A percentile compares a stretch with the other conserved stretches of the same genome.
phyloP scores from a whole-genome alignment of 2,113 vertebrate genomes.

The Eudyptes chrysolophus region DNA sequence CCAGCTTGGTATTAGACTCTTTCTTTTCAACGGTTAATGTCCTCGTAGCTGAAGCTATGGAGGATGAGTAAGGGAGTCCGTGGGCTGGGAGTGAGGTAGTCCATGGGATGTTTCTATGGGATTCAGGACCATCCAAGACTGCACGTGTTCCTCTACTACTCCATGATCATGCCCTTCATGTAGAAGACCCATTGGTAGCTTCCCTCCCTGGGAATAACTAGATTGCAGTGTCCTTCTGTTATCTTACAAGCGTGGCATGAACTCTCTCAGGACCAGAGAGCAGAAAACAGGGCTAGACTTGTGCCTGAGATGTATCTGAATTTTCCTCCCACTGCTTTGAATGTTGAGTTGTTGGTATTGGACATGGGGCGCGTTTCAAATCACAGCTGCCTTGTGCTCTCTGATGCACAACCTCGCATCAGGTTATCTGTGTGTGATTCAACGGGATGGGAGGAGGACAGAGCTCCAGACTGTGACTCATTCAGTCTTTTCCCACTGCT shows the following conservation, averaged over 20 bases:
- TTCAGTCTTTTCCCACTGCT: background rate
- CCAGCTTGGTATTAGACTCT: background rate
- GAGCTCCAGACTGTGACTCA: constrained; percentile 23
- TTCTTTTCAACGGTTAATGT: background rate
- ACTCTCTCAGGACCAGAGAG: background rate
- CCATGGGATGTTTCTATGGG: background rate
- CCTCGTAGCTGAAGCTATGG: background rate
- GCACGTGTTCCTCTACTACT: accelerated
- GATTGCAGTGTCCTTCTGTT: background rate
- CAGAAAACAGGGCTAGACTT: background rate
- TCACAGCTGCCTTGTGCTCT: background rate
- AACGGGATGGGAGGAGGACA: background rate
- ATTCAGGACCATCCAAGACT: background rate
- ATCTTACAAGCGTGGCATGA: background rate
- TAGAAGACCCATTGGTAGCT: background rate
- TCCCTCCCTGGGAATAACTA: background rate
- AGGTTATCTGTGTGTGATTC: background rate
- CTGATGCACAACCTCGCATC: background rate
- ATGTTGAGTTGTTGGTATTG: background rate
- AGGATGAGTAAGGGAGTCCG: background rate
- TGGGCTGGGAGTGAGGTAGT: background rate
- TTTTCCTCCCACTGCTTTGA: background rate
- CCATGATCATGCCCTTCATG: accelerated
- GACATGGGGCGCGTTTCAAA: accelerated
- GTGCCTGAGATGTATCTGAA: background rate